These are phyloP conservation scores for Disparrhopalites patrizii DNA, from an alignment of 2,888 invertebrate species.

Conservation along the genomic window DNA sequence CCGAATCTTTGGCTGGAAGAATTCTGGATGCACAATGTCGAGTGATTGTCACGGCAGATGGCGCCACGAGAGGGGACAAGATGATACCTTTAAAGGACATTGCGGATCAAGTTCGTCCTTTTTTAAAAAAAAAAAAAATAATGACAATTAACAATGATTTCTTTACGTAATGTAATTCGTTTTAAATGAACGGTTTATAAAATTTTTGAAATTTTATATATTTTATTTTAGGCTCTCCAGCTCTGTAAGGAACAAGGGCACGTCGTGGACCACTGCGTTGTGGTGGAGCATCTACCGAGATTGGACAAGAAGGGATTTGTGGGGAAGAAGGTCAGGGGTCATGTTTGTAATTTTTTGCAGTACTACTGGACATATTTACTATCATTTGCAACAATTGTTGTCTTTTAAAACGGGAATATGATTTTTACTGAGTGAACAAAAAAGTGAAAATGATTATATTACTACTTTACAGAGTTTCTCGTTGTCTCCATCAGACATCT, in stretches of 20 bases:
- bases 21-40: slow-evolving; percentile 85
- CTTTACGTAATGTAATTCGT: background rate
- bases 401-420: too few relatives aligned
- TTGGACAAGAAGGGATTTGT: background rate
- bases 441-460: too few relatives aligned
- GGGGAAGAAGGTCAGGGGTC: background rate
- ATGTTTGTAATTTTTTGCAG: slow-evolving; percentile 31
- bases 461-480: slow-evolving; percentile 57
- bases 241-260: slow-evolving; percentile 69
- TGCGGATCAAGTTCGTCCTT: slow-evolving; percentile 60
- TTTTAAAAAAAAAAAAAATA: background rate
- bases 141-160: background rate
- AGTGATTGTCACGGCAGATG: slow-evolving; percentile 85
- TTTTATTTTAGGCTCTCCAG: slow-evolving; percentile 62
- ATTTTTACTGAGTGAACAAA: too few relatives aligned
- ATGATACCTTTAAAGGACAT: slow-evolving; percentile 81
- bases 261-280: slow-evolving; percentile 74
- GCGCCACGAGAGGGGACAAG: slow-evolving; percentile 92
- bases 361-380: too few relatives aligned
- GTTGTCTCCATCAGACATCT: slow-evolving; percentile 73
- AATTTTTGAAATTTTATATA: too few relatives aligned
- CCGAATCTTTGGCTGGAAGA: slow-evolving; percentile 88
- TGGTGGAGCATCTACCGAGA: slow-evolving; percentile 79
- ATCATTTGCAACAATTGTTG: too few relatives aligned
- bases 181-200: too few relatives aligned